phyloP scores from a whole-genome alignment of 2,888 invertebrate genomes.

The Caenorhabditis wallacei region DNA sequence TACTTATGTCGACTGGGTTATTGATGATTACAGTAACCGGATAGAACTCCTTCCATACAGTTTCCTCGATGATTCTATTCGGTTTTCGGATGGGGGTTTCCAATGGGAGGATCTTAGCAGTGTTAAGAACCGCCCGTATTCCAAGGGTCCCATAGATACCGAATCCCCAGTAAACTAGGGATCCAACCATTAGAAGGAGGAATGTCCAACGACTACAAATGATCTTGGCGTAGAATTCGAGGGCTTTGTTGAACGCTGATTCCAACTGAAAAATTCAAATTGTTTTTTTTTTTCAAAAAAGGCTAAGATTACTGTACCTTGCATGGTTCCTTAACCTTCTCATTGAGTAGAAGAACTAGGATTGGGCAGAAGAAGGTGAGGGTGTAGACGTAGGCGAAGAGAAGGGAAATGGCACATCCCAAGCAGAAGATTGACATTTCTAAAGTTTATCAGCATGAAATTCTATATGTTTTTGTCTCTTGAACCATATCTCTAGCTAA shows the following conservation, averaged over 20 bases:
- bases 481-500: too few species aligned
- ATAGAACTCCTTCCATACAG: constrained; percentile 82
- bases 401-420: constrained; percentile 81
- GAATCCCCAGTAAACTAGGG: constrained; percentile 67
- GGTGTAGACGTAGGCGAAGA: constrained; percentile 82
- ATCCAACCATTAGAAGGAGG: constrained; percentile 45
- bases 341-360: constrained; percentile 58
- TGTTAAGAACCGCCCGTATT: constrained; percentile 76
- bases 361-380: constrained; percentile 77
- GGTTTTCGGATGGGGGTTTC: constrained; percentile 79
- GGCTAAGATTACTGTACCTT: constrained; percentile 17
- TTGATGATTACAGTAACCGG: constrained; percentile 81
- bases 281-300: constrained; percentile 6
- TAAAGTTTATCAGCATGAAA: too few species aligned
- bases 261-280: constrained; percentile 41
- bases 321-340: constrained; percentile 42
- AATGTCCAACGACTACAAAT: constrained; percentile 48
- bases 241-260: constrained; percentile 41
- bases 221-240: constrained; percentile 56
- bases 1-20: constrained; percentile 75
- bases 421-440: constrained; percentile 82
- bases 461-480: too few species aligned
- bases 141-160: constrained; percentile 76
- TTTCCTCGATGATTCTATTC: constrained; percentile 78
- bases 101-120: constrained; percentile 81